Base-by-base conservation (phyloP, 2,888 invertebrate genomes). In the Drosophila ezoana region DNA sequence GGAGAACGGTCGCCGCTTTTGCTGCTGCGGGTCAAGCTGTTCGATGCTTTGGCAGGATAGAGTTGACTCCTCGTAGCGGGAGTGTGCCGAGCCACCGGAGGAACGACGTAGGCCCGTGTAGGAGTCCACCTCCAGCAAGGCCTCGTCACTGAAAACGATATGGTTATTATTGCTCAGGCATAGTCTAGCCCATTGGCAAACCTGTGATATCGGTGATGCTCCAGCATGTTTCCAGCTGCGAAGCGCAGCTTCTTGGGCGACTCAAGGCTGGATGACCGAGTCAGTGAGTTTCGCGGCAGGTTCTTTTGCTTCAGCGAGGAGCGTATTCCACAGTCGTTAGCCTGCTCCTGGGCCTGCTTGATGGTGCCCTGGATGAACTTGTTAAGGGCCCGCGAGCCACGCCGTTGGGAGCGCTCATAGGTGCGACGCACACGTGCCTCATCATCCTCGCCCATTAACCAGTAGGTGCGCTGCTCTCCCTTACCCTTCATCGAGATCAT, bases 211-310 rank as follows among this genome's bases (percentile, higher is more conserved):
- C 92, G 91, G 84, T 92, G 92, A 72, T 92, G 91, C 62, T 92
- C 92, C 74, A 95, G 91, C 70, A 95, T 94, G 81, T 94, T 95
- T 14, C 95, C 95, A 20, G 95, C 94, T 2, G 96, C 96, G 89
- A 97, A 97, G 68, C 97, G 93, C 64, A 97, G 92, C 81, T 96
- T 95, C 91, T 97, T 97, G 52, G 97, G 96, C 71, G 97, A 97
- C 91, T 97, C 97, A 86, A 96, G 94, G 90, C 96, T 97, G 79
- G 96, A 95, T 77, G 96, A 96, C 63, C 96, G 94, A 82, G 92
- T 94, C 89, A 93, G 92, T 87, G 91, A 95, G 64, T 90, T 91
- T 89, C 90, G 93, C 87, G 93, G 94, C 88, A 94, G 93, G 69
- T 93, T 94, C 81, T 94, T 94, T 72, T 94, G 95, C 89, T 96